These are phyloP conservation scores for Strix occidentalis DNA, from an alignment of 2,797 vertebrate species.

Conservation along the genomic window DNA sequence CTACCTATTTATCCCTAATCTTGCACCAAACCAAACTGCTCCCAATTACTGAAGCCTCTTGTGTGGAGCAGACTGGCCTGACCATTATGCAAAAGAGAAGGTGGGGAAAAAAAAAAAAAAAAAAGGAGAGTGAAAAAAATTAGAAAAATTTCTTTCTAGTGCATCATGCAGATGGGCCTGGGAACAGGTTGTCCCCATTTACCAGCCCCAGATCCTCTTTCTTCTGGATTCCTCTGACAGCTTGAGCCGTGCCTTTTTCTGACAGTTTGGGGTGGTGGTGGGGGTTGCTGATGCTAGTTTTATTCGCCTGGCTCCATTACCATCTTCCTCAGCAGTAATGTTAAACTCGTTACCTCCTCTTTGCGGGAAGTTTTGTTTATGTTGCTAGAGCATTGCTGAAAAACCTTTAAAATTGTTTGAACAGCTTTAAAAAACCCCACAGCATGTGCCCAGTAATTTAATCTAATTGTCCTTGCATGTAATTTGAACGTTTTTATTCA, in stretches of 20 bases:
- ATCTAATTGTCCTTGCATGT: slow-evolving; percentile 25
- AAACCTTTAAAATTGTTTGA: slow-evolving; percentile 31
- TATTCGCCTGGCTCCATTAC: neutral
- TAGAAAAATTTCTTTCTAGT: neutral
- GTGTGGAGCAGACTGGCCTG: neutral
- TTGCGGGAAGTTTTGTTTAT: slow-evolving; percentile 38
- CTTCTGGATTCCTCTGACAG: neutral
- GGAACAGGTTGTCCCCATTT: neutral
- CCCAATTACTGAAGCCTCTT: neutral
- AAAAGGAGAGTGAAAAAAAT: neutral
- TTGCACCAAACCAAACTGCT: neutral
- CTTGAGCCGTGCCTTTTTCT: neutral
- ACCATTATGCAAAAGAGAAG: neutral
- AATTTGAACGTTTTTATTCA: neutral
- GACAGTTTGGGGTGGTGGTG: accelerated
- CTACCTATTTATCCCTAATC: neutral
- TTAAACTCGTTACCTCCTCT: slow-evolving; percentile 31
- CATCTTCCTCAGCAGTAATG: neutral
- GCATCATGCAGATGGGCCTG: neutral
- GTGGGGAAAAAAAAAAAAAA: neutral
- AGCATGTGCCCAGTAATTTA: neutral
- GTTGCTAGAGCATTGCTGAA: neutral
- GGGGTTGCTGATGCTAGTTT: slow-evolving; percentile 8
- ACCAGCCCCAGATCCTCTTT: neutral
- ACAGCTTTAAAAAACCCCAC: neutral